Percentiles rank a stretch among this genome's conserved stretches.
Evolutionary conservation across 2,888 invertebrate species (phyloP).

Genomic region (Arge pagana): DNA sequence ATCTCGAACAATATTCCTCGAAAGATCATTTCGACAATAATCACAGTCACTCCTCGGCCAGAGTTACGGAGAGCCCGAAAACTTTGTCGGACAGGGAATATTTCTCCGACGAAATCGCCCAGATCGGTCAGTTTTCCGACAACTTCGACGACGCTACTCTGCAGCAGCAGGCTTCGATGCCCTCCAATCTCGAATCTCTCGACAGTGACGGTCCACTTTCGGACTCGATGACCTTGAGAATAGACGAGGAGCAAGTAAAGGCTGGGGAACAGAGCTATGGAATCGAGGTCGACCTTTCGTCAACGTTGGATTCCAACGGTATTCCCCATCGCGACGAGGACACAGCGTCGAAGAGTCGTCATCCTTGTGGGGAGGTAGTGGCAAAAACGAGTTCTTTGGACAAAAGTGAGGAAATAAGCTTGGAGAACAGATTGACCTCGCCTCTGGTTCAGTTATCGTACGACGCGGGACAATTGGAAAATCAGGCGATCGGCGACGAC

Average conservation of each 20-base stretch:
- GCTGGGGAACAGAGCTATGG: too few species aligned
- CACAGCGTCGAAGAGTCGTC: too few species aligned
- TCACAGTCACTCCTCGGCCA: conserved; percentile 5
- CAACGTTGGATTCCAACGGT: too few species aligned
- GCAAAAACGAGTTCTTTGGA: conserved; percentile 31
- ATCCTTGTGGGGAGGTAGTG: too few species aligned
- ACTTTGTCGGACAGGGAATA: conserved; percentile 31
- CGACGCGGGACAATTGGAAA: too few species aligned
- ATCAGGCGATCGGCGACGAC: too few species aligned
- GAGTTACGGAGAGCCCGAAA: conserved; percentile 21
- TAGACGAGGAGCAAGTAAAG: conserved; percentile 38
- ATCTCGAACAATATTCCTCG: neutral
- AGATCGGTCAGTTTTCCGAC: conserved; percentile 39
- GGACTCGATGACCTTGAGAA: conserved; percentile 32
- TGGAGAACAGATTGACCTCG: too few species aligned
- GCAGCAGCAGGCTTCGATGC: neutral
- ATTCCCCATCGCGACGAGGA: too few species aligned
- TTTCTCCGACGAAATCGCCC: conserved; percentile 20
- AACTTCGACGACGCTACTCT: conserved; percentile 32
- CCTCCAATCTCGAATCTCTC: too few species aligned
- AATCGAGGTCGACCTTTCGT: too few species aligned
- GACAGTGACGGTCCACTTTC: conserved; percentile 29
- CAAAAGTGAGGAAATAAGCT: conserved; percentile 12
- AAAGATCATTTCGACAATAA: neutral
- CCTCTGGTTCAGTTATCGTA: too few species aligned